Evolutionary conservation across 2,888 invertebrate species (phyloP).

Genomic region (Gastracanthus pulcherrimus): DNA sequence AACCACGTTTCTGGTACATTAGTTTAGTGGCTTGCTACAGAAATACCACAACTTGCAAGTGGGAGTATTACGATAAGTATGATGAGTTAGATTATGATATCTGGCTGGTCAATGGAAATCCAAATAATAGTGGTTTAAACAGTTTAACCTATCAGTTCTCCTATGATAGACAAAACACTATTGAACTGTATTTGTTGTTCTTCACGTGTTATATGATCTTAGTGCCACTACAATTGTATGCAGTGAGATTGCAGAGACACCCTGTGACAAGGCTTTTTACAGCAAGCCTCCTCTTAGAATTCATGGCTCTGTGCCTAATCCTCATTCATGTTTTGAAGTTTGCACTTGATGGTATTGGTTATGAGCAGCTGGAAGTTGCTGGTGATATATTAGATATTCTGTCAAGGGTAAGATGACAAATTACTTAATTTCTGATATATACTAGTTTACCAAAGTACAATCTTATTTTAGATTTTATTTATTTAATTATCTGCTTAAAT

Average conservation of each 20-base stretch:
- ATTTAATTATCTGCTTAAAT: no score
- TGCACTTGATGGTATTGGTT: constrained; percentile 93
- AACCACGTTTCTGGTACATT: constrained; percentile 97
- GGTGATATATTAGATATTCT: constrained; percentile 96
- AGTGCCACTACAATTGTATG: constrained; percentile 94
- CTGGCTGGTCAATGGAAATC: constrained; percentile 97
- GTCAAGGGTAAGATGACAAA: constrained; percentile 84
- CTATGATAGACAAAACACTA: constrained; percentile 95
- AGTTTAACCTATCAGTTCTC: constrained; percentile 97
- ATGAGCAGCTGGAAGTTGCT: constrained; percentile 88
- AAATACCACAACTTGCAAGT: constrained; percentile 88
- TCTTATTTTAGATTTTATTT: no score
- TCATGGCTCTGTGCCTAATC: constrained; percentile 91
- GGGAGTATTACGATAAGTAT: constrained; percentile 87
- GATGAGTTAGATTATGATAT: constrained; percentile 89
- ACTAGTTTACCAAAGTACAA: no score
- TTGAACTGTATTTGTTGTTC: constrained; percentile 93
- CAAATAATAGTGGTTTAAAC: constrained; percentile 91
- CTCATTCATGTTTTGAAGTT: constrained; percentile 93
- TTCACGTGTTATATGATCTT: constrained; percentile 91
- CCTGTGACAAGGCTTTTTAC: constrained; percentile 95
- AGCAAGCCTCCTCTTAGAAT: constrained; percentile 90
- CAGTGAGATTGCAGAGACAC: constrained; percentile 92
- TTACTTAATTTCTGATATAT: constrained; percentile 17
- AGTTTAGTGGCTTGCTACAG: constrained; percentile 95